Conservation (phyloP, 2,888 invertebrate species). For the Andrena minutula region DNA sequence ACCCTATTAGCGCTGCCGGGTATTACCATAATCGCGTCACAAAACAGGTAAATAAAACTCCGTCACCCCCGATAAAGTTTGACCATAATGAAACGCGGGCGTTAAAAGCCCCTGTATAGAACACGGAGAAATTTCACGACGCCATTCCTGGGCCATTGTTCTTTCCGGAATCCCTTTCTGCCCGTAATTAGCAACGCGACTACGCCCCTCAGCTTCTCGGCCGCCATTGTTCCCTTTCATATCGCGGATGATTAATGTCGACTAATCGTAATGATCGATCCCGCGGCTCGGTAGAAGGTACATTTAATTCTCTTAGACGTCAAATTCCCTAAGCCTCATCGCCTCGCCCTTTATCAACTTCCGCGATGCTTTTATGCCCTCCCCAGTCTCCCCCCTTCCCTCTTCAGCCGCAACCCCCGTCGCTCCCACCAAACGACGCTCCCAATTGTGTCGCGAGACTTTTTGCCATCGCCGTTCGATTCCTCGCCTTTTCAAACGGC, state of each 20-base stretch:
- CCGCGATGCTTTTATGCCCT: slow-evolving; percentile 23
- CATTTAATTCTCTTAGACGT: slow-evolving; percentile 57
- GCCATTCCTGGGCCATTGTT: slow-evolving; percentile 50
- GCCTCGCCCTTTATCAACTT: slow-evolving; percentile 47
- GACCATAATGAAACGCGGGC: slow-evolving; percentile 28
- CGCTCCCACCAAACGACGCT: background rate
- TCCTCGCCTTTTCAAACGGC: background rate
- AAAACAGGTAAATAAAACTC: slow-evolving; percentile 12
- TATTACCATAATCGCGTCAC: background rate
- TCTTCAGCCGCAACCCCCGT: too few relatives aligned
- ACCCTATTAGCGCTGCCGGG: background rate
- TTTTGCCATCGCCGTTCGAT: slow-evolving; percentile 8
- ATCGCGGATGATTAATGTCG: slow-evolving; percentile 68
- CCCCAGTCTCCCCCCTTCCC: background rate
- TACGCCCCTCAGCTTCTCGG: slow-evolving; percentile 32
- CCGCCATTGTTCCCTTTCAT: slow-evolving; percentile 67
- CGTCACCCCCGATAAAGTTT: background rate
- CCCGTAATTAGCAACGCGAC: slow-evolving; percentile 68
- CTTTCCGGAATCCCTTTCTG: slow-evolving; percentile 61
- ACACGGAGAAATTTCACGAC: slow-evolving; percentile 38
- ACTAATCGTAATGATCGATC: slow-evolving; percentile 65
- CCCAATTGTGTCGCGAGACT: slow-evolving; percentile 28
- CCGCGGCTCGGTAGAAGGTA: slow-evolving; percentile 31
- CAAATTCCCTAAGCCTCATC: slow-evolving; percentile 39
- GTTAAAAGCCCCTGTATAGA: slow-evolving; percentile 35